Conservation (phyloP, 2,113 vertebrate species). For the Anoplopoma fimbria region DNA sequence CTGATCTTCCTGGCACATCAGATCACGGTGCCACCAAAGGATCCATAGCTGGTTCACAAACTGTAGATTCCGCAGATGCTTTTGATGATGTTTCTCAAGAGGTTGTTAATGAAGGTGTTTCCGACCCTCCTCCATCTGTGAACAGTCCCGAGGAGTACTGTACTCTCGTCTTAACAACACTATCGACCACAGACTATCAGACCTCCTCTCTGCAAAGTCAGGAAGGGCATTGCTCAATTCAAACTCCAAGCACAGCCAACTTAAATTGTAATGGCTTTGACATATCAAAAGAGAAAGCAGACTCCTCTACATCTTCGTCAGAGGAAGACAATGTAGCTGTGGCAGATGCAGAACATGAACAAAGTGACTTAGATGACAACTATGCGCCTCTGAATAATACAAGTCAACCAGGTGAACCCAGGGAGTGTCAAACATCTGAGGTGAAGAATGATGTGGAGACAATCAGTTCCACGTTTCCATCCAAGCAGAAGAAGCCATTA, state of each 20-base stretch:
- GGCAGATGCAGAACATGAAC: slow-evolving; percentile 43
- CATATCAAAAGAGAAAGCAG: slow-evolving; percentile 13
- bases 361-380: slow-evolving; percentile 47
- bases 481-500: background rate
- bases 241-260: background rate
- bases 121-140: slow-evolving; percentile 8
- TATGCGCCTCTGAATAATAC: slow-evolving; percentile 5
- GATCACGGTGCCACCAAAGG: background rate
- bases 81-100: slow-evolving; percentile 48
- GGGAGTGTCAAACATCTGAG: background rate
- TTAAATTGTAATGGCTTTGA: background rate
- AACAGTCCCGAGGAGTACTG: slow-evolving; percentile 70
- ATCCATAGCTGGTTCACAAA: slow-evolving; percentile 1
- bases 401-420: background rate
- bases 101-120: slow-evolving; percentile 20
- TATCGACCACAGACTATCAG: slow-evolving; percentile 63
- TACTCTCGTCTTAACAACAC: slow-evolving; percentile 75
- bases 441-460: background rate
- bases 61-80: background rate
- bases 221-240: slow-evolving; percentile 17
- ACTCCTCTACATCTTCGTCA: slow-evolving; percentile 24
- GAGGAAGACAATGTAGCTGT: slow-evolving; percentile 45
- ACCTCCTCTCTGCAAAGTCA: slow-evolving; percentile 5
- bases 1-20: background rate
- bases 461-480: slow-evolving; percentile 2